phyloP scores from a whole-genome alignment of 2,113 vertebrate genomes.

The Abramis brama region DNA sequence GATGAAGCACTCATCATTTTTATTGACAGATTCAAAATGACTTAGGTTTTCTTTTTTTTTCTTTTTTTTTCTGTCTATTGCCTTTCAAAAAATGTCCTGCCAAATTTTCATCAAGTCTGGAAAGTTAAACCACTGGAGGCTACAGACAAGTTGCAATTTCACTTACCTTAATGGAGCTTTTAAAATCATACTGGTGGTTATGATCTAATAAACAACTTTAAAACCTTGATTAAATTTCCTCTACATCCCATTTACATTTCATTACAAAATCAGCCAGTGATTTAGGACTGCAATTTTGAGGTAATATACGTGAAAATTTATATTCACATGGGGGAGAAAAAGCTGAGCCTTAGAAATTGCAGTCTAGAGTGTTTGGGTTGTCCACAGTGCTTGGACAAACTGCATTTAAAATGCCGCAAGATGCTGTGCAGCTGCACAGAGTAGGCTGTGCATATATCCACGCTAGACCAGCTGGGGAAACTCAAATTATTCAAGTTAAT shows the following conservation, averaged over 20 bases:
- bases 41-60: not conserved
- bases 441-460: not conserved
- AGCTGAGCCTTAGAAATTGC: slow-evolving; percentile 51
- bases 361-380: slow-evolving; percentile 23
- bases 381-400: not conserved
- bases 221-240: slow-evolving; percentile 53
- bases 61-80: not conserved
- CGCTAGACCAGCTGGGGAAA: not conserved
- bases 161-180: slow-evolving; percentile 54
- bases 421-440: not conserved
- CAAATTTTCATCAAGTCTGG: not conserved
- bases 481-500: not conserved
- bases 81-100: not conserved
- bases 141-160: slow-evolving; percentile 10
- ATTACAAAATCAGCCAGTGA: slow-evolving; percentile 53
- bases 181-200: slow-evolving; percentile 49
- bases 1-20: slow-evolving; percentile 20
- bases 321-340: slow-evolving; percentile 51
- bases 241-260: slow-evolving; percentile 49
- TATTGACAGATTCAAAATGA: slow-evolving; percentile 23
- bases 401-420: not conserved
- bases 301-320: slow-evolving; percentile 22
- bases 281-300: slow-evolving; percentile 50
- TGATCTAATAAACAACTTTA: slow-evolving; percentile 48
- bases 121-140: slow-evolving; percentile 39